Evolutionary conservation across 2,113 vertebrate species (phyloP), one percentile per base, ranked within the genome.

Genomic region (Bucco capensis): DNA sequence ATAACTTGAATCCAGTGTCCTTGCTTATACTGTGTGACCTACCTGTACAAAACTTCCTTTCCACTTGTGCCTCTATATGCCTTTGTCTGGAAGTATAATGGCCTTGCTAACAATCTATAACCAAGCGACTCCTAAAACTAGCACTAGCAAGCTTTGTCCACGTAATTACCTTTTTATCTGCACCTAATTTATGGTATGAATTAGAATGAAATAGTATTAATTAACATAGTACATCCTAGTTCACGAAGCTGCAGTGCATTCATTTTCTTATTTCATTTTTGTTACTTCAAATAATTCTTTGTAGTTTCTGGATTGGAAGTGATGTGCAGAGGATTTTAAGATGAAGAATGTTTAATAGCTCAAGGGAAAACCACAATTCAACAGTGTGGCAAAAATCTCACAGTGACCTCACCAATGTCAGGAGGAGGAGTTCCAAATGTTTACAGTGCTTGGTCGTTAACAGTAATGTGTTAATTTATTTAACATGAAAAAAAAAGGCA

Each of bases 391-490:
- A 81, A 25, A 83, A 67, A 19, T 70, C 37, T 78, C 17, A 33
- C 65, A 23, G 69, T 72, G 69, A 76, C 82, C 33, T 83, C 56
- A 51, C 15, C 31, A 44, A 2, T 30, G 51, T 53, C 27, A 71
- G 62, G 49, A 69, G 44, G 40, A 73, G 46, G 51, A 74, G 33
- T 78, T 81, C 61, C 22, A 38, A 71, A 69, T 61, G 31, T 77
- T 76, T 73, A 40, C 31, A 61, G 3, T 0, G 2, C 51, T 94
- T 62, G 54, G 8, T 76, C 4, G 7, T 83, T 57, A 90, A 58
- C 24, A 83, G 21, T 17, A 66, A 77, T 71, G 30, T 9, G 10
- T 74, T 87, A 7, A 71, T 93, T 92, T 54, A 73, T 89, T 92
- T 76, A 61, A 38, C 23, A 60, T 25, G 4, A 37, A 27, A 13